A percentile compares a stretch with the other conserved stretches of the same genome.
Conservation (phyloP, 1,140 invertebrate species). For the Chlorops oryzae region DNA sequence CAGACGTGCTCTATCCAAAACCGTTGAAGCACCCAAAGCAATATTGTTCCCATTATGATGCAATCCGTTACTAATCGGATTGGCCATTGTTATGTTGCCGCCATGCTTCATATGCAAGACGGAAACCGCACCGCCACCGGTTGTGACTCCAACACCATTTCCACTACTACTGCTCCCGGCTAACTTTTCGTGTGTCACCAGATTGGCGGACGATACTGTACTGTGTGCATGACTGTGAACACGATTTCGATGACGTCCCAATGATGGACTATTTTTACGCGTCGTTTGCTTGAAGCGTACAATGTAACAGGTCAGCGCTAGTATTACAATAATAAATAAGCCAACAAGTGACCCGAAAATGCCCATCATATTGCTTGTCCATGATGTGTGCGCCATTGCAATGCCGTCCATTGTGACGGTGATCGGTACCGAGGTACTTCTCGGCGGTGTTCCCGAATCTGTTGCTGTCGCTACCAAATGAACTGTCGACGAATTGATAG, state of each 20-base stretch:
- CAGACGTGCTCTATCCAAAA: constrained; percentile 40
- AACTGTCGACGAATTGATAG: constrained; percentile 55
- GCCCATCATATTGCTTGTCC: constrained; percentile 35
- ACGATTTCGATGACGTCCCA: constrained; percentile 39
- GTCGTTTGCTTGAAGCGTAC: constrained; percentile 36
- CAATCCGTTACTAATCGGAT: constrained; percentile 41
- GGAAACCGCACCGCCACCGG: constrained; percentile 35
- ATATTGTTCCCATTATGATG: constrained; percentile 45
- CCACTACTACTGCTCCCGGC: constrained; percentile 19
- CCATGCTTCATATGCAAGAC: constrained; percentile 43
- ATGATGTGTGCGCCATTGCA: constrained; percentile 34
- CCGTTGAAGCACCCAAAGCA: constrained; percentile 51
- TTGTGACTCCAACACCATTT: constrained; percentile 23
- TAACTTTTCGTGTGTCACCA: constrained; percentile 43
- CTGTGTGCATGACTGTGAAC: constrained; percentile 45
- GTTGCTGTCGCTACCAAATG: constrained; percentile 72
- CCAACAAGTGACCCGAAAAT: constrained; percentile 40
- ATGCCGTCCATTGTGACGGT: constrained; percentile 43
- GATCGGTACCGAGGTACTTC: constrained; percentile 43
- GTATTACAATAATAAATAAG: constrained; percentile 38
- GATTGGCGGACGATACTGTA: constrained; percentile 39
- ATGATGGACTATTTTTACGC: constrained; percentile 27
- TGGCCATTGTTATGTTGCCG: constrained; percentile 37
- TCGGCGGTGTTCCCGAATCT: constrained; percentile 55
- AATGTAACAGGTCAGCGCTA: constrained; percentile 41